phyloP scores from a whole-genome alignment of 1,140 invertebrate species.

The Brevipalpus yothersi region DNA sequence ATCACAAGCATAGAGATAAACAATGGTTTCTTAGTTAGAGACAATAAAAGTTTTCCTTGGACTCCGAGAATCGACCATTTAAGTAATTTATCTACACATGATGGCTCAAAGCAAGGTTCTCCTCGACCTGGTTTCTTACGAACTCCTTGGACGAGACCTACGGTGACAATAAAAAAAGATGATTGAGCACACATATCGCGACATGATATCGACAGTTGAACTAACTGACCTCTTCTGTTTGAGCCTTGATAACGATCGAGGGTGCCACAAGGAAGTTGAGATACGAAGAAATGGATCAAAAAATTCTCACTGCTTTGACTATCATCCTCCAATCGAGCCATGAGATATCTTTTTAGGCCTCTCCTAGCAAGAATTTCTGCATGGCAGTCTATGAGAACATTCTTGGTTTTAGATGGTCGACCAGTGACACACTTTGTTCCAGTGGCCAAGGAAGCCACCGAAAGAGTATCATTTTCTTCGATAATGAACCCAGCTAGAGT shows the following conservation, averaged over 20 bases:
- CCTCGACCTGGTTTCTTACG: not conserved
- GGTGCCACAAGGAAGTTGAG: not conserved
- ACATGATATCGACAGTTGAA: too few species aligned
- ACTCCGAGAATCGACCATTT: constrained; percentile 1
- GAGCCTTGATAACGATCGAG: constrained; percentile 1
- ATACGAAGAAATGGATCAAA: not conserved
- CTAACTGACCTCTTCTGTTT: not conserved
- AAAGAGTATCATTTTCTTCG: not conserved
- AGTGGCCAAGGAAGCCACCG: not conserved
- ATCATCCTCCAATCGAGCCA: not conserved
- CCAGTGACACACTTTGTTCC: constrained; percentile 2
- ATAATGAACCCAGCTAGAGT: not conserved
- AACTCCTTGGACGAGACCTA: not conserved
- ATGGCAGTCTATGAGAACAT: not conserved
- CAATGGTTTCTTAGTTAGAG: not conserved
- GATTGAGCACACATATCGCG: too few species aligned
- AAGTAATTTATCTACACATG: constrained; percentile 1
- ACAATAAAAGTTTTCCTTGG: not conserved
- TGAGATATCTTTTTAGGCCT: not conserved
- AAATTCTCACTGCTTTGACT: not conserved
- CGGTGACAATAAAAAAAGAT: too few species aligned
- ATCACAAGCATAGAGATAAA: not conserved
- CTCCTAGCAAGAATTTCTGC: not conserved
- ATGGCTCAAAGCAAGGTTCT: not conserved
- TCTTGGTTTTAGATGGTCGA: not conserved